A percentile compares a stretch with the other conserved stretches of the same genome.
Evolutionary conservation across 2,888 invertebrate species (phyloP).

Genomic region (Hyposoter dolosus): DNA sequence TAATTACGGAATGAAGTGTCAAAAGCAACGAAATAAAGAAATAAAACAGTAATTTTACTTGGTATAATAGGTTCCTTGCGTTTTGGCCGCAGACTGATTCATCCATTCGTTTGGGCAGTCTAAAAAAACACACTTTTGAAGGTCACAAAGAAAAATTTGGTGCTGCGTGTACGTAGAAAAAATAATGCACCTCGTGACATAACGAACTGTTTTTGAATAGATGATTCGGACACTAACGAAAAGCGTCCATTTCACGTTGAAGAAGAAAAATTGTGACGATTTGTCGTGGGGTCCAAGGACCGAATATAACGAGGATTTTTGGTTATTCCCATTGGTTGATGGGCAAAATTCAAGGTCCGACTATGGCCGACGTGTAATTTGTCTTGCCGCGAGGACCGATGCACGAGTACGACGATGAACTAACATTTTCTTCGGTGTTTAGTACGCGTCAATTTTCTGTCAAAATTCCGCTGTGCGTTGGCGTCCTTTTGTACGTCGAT

Average conservation of each 20-base stretch:
- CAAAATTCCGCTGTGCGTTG: neutral
- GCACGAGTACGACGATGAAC: conserved; percentile 6
- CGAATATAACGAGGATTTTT: conserved; percentile 44
- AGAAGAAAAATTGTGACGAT: neutral
- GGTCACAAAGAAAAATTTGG: neutral
- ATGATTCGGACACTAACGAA: neutral
- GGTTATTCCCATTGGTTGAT: conserved; percentile 53
- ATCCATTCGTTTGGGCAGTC: conserved; percentile 81
- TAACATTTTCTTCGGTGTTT: conserved; percentile 38
- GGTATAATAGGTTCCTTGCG: conserved; percentile 87
- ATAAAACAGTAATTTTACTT: conserved; percentile 84
- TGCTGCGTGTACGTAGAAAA: neutral
- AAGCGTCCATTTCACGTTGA: conserved; percentile 14
- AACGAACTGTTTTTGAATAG: neutral
- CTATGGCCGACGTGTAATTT: conserved; percentile 19
- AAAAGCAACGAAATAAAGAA: neutral
- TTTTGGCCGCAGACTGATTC: conserved; percentile 87
- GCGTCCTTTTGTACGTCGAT: conserved; percentile 30
- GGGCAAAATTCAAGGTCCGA: conserved; percentile 26
- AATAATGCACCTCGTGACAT: conserved; percentile 55
- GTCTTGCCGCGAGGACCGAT: conserved; percentile 9
- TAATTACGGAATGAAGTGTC: conserved; percentile 49
- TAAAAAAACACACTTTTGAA: conserved; percentile 12
- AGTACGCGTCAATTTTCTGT: neutral
- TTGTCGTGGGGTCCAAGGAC: conserved; percentile 1